Conservation (phyloP, 2,888 invertebrate genomes). For the Allygus modestus region DNA sequence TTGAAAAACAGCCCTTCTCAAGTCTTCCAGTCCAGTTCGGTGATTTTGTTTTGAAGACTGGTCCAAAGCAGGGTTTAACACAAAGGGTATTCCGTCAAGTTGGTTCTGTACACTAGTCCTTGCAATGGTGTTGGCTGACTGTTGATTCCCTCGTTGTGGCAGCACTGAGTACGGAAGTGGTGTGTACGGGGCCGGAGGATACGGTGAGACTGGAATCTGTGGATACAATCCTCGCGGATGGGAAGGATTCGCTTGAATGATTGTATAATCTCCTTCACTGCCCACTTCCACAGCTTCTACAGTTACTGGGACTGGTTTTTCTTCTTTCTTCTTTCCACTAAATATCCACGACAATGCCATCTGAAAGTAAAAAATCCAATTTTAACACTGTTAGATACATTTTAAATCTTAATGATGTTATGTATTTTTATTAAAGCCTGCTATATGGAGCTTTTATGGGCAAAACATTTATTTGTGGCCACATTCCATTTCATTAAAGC, state of each 20-base stretch:
- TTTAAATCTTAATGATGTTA: too few species aligned
- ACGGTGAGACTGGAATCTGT: slow-evolving; percentile 10
- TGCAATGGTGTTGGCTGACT: neutral
- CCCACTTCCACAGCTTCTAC: slow-evolving; percentile 44
- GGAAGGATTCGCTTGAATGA: neutral
- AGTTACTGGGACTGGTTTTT: slow-evolving; percentile 32
- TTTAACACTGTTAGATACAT: too few species aligned
- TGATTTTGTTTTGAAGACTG: slow-evolving; percentile 4
- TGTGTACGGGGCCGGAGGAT: slow-evolving; percentile 7
- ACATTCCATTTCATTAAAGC: too few species aligned
- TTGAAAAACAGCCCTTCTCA: slow-evolving; percentile 43
- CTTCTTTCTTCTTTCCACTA: slow-evolving; percentile 55
- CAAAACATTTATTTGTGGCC: too few species aligned
- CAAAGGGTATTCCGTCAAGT: slow-evolving; percentile 41
- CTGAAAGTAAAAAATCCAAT: neutral
- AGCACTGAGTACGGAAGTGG: slow-evolving; percentile 25
- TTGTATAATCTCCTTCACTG: slow-evolving; percentile 30
- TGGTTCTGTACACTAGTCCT: slow-evolving; percentile 29
- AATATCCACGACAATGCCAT: slow-evolving; percentile 50
- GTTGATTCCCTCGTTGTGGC: slow-evolving; percentile 28
- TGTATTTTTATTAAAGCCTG: too few species aligned
- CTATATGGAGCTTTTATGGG: too few species aligned
- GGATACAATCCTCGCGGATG: slow-evolving; percentile 28
- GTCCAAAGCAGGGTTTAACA: slow-evolving; percentile 17
- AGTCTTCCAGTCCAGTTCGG: slow-evolving; percentile 4